Evolutionary conservation across 1,140 invertebrate genomes (phyloP).

Genomic region (Euura lappo): DNA sequence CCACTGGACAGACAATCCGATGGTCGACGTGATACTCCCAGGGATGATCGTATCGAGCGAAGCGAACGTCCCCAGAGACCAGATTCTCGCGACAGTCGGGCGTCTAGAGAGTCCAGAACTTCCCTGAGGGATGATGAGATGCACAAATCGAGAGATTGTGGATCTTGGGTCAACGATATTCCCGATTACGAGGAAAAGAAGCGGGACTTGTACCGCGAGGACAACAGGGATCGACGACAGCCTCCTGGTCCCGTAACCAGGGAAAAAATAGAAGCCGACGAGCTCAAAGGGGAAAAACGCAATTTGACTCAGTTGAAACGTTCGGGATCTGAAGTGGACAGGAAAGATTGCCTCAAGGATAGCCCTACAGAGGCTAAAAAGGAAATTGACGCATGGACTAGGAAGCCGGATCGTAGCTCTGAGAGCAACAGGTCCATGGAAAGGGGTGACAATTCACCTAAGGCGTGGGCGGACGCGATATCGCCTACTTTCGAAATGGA

Average conservation of each 20-base stretch:
- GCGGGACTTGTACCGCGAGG: constrained; percentile 51
- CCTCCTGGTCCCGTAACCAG: constrained; percentile 68
- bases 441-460: constrained; percentile 42
- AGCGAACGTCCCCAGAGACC: constrained; percentile 65
- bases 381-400: constrained; percentile 47
- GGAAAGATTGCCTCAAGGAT: constrained; percentile 51
- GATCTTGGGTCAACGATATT: constrained; percentile 60
- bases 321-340: constrained; percentile 40
- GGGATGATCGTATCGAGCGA: constrained; percentile 49
- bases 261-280: constrained; percentile 68
- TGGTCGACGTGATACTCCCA: constrained; percentile 30
- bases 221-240: constrained; percentile 48
- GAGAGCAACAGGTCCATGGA: constrained; percentile 26
- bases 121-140: constrained; percentile 57
- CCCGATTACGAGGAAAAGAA: constrained; percentile 59
- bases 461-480: constrained; percentile 60
- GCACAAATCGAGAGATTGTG: constrained; percentile 47
- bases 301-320: constrained; percentile 63
- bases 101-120: constrained; percentile 63
- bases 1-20: constrained; percentile 13
- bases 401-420: constrained; percentile 43
- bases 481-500: constrained; percentile 59
- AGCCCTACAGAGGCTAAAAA: constrained; percentile 47
- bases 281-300: constrained; percentile 63
- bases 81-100: constrained; percentile 65